These are phyloP conservation scores for Rhizoglyphus robini DNA, from an alignment of 1,140 invertebrate species.

Conservation along the genomic window DNA sequence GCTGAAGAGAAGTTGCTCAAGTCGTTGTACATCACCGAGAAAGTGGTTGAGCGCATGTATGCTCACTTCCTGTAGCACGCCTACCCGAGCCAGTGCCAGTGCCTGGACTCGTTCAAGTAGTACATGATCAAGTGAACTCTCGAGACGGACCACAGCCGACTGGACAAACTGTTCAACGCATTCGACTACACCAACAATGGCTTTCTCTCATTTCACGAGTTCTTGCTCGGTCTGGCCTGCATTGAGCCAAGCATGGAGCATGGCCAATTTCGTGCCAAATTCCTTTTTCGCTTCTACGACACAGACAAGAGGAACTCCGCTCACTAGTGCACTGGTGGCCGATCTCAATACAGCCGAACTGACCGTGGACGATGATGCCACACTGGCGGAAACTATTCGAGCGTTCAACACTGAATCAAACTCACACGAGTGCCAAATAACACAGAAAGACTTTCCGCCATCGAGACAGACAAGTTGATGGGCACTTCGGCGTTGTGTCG, in stretches of 20 bases:
- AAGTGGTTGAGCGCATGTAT: constrained; percentile 18
- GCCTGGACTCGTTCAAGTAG: constrained; percentile 6
- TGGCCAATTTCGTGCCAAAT: constrained; percentile 42
- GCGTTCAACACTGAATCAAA: neutral
- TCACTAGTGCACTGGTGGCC: constrained; percentile 35
- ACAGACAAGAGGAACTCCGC: too few species aligned
- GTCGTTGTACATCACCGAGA: too few species aligned
- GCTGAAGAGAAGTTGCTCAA: constrained; percentile 20
- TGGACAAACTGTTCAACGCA: constrained; percentile 16
- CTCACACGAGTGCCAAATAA: constrained; percentile 29
- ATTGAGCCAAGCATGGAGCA: constrained; percentile 39
- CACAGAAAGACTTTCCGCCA: constrained; percentile 39
- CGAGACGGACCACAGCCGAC: neutral
- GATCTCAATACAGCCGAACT: constrained; percentile 26
- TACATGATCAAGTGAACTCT: constrained; percentile 18
- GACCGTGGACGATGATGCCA: too few species aligned
- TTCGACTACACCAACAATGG: constrained; percentile 16
- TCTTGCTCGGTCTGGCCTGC: constrained; percentile 40
- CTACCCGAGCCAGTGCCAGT: constrained; percentile 13
- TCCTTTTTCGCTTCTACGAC: constrained; percentile 44
- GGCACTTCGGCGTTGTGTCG: constrained; percentile 44
- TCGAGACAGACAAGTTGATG: constrained; percentile 42
- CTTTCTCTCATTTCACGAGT: constrained; percentile 35
- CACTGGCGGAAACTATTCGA: neutral
- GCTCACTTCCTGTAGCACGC: constrained; percentile 21